Evolutionary conservation across 2,797 vertebrate genomes (phyloP).

Genomic region (Phyllotis vaccarum): DNA sequence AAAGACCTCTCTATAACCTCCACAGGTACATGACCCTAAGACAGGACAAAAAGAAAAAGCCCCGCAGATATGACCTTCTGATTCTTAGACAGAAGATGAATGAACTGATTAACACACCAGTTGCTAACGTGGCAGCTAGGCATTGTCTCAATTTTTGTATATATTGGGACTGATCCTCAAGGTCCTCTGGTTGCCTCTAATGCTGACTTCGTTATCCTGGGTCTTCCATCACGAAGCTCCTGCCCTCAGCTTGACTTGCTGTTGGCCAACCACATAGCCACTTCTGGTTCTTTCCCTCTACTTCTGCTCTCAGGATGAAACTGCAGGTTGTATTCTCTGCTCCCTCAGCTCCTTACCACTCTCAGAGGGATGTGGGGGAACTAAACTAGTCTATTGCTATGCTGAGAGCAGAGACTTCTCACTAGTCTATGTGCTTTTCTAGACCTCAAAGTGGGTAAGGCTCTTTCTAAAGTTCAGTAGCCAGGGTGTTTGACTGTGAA

Average conservation of each 20-base stretch:
- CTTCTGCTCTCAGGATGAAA: constrained; percentile 19
- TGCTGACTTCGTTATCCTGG: constrained; percentile 77
- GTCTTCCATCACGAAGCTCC: constrained; percentile 82
- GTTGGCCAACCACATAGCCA: constrained; percentile 36
- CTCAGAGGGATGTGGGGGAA: constrained; percentile 8
- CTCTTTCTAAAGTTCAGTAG: constrained; percentile 52
- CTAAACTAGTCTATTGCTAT: neutral
- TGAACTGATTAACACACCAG: constrained; percentile 93
- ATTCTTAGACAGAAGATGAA: constrained; percentile 94
- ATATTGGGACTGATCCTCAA: constrained; percentile 92
- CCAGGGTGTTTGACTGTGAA: constrained; percentile 77
- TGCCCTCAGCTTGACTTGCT: constrained; percentile 57
- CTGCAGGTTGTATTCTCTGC: neutral
- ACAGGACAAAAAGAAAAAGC: constrained; percentile 96
- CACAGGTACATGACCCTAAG: constrained; percentile 94
- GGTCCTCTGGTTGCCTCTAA: constrained; percentile 76
- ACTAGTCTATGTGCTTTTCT: constrained; percentile 72
- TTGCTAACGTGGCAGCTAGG: constrained; percentile 92
- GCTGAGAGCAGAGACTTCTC: neutral
- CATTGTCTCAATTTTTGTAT: constrained; percentile 93
- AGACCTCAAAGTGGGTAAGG: neutral
- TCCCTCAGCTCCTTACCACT: constrained; percentile 40
- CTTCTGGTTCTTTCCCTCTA: constrained; percentile 29
- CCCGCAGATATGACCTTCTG: constrained; percentile 95
- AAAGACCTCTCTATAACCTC: constrained; percentile 95